Conservation (phyloP, 2,113 vertebrate genomes). For the Eubucco bourcierii region DNA sequence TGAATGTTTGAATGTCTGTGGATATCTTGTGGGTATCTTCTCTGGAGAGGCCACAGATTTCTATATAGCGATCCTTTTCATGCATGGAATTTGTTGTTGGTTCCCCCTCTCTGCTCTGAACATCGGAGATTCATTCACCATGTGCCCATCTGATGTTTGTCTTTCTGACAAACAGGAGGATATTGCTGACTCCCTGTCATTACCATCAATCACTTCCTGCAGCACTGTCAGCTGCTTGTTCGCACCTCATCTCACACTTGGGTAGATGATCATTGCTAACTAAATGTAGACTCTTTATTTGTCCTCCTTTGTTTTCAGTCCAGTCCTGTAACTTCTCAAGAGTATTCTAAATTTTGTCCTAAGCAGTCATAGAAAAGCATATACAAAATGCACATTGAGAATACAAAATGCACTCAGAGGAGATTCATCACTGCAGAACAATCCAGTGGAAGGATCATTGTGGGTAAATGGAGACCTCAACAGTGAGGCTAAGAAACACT, state of each 20-base stretch:
- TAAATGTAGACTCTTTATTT: background rate
- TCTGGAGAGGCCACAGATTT: background rate
- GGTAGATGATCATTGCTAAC: background rate
- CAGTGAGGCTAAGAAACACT: background rate
- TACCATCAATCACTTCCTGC: background rate
- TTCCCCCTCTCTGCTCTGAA: background rate
- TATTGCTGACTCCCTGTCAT: background rate
- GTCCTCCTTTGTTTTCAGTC: background rate
- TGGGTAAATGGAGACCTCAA: background rate
- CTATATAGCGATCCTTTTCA: background rate
- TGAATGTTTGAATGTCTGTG: background rate
- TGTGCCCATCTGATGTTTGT: background rate
- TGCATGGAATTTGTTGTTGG: background rate
- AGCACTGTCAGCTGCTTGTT: background rate
- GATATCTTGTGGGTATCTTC: background rate
- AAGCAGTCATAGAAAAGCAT: background rate
- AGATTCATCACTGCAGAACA: background rate
- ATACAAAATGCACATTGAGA: background rate
- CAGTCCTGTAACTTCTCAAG: background rate
- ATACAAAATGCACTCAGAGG: too few relatives aligned
- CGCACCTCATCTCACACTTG: background rate
- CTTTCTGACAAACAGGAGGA: background rate
- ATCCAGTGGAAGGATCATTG: background rate
- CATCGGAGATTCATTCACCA: background rate
- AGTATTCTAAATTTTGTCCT: background rate